Percentiles rank a stretch among this genome's conserved stretches.
phyloP scores from a whole-genome alignment of 2,888 invertebrate genomes.

The Gastrophysa polygoni region DNA sequence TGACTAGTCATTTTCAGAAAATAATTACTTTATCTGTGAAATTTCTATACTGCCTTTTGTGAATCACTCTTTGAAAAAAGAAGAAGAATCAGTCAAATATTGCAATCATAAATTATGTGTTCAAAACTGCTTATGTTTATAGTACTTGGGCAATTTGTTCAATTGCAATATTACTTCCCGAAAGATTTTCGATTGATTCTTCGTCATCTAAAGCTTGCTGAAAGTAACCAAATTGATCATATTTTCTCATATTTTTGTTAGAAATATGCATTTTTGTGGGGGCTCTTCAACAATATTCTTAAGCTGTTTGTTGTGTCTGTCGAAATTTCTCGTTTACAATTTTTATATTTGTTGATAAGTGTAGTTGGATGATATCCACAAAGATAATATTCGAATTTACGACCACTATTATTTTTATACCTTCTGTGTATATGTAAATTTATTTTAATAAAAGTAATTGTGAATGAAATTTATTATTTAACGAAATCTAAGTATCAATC shows the following conservation, averaged over 20 bases:
- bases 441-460: slow-evolving; percentile 5
- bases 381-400: neutral
- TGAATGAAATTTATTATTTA: neutral
- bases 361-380: neutral
- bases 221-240: neutral
- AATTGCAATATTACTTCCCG: no score
- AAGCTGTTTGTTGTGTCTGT: neutral
- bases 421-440: slow-evolving; percentile 1
- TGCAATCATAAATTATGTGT: no score
- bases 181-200: no score
- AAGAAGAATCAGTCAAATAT: no score
- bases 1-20: no score
- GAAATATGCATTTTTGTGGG: no score
- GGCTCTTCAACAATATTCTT: neutral
- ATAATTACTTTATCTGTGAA: no score
- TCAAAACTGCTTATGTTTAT: no score
- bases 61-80: no score
- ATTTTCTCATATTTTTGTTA: neutral
- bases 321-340: neutral
- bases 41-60: neutral
- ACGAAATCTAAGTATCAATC: no score
- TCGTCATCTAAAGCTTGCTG: neutral
- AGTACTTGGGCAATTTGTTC: no score
- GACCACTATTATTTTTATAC: neutral
- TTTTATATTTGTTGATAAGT: neutral